Percentiles rank a stretch among this genome's conserved stretches.
Conservation (phyloP, 2,113 vertebrate species). For the Delphinapterus leucas region DNA sequence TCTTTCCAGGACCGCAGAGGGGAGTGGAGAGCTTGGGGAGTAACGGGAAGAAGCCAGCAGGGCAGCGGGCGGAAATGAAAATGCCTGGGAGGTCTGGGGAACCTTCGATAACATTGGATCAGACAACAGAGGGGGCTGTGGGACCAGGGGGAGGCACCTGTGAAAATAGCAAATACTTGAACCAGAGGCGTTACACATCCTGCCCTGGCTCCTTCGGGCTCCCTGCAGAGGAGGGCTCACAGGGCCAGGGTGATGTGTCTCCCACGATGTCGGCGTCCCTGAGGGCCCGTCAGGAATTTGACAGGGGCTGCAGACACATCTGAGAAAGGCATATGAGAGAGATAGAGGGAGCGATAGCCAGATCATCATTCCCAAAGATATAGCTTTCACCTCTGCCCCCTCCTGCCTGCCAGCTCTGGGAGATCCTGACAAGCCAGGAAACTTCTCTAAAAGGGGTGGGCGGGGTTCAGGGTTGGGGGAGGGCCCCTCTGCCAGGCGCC, state of each 20-base stretch:
- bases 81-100: constrained; percentile 66
- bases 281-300: constrained; percentile 47
- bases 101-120: constrained; percentile 38
- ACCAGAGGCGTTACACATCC: constrained; percentile 64
- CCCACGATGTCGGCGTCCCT: constrained; percentile 67
- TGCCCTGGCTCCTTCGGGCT: constrained; percentile 55
- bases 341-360: not conserved
- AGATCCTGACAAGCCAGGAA: constrained; percentile 16
- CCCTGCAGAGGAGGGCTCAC: constrained; percentile 55
- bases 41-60: not conserved
- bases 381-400: constrained; percentile 37
- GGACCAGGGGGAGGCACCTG: constrained; percentile 70
- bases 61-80: not conserved
- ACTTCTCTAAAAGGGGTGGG: not conserved
- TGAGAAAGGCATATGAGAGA: not conserved
- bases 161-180: constrained; percentile 72
- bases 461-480: not conserved
- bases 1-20: not conserved
- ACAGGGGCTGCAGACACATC: constrained; percentile 4
- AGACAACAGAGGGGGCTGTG: not conserved
- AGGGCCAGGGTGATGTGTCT: constrained; percentile 61
- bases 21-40: not conserved
- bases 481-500: not conserved
- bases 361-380: constrained; percentile 34
- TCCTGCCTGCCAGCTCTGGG: not conserved